A percentile compares a stretch with the other conserved stretches of the same genome.
phyloP scores from a whole-genome alignment of 2,888 invertebrate genomes.

The Erebia epiphron region DNA sequence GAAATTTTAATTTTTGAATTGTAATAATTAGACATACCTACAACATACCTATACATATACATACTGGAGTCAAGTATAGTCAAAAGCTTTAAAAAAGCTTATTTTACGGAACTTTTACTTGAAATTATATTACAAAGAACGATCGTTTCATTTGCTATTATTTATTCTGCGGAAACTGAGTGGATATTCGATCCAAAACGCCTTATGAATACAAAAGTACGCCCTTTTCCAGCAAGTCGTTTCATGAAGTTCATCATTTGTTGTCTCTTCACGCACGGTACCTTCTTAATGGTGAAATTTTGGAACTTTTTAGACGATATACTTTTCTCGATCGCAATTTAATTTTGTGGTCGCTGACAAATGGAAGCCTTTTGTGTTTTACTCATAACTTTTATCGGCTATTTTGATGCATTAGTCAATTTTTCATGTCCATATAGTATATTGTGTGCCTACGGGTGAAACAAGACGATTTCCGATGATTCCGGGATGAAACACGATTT shows the following conservation, averaged over 20 bases:
- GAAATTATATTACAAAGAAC: neutral
- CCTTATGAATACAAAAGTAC: conserved; percentile 37
- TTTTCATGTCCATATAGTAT: neutral
- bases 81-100: too few species aligned
- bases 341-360: conserved; percentile 15
- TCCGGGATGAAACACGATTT: too few species aligned
- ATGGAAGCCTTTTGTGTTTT: conserved; percentile 14
- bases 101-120: neutral
- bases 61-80: neutral
- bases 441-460: too few species aligned
- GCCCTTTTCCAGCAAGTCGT: conserved; percentile 29
- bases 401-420: neutral
- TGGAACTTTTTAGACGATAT: conserved; percentile 22
- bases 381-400: conserved; percentile 1
- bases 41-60: neutral
- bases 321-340: conserved; percentile 9
- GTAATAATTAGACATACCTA: neutral
- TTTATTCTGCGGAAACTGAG: conserved; percentile 29
- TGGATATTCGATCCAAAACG: conserved; percentile 36
- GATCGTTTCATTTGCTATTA: conserved; percentile 10
- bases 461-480: too few species aligned
- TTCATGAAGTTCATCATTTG: conserved; percentile 43
- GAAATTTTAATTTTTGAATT: neutral
- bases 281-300: conserved; percentile 37
- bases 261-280: conserved; percentile 38